Percentiles rank a stretch among this genome's conserved stretches.
These are phyloP conservation scores for Notodonta dromedarius DNA, from an alignment of 2,888 invertebrate species.

Conservation along the genomic window DNA sequence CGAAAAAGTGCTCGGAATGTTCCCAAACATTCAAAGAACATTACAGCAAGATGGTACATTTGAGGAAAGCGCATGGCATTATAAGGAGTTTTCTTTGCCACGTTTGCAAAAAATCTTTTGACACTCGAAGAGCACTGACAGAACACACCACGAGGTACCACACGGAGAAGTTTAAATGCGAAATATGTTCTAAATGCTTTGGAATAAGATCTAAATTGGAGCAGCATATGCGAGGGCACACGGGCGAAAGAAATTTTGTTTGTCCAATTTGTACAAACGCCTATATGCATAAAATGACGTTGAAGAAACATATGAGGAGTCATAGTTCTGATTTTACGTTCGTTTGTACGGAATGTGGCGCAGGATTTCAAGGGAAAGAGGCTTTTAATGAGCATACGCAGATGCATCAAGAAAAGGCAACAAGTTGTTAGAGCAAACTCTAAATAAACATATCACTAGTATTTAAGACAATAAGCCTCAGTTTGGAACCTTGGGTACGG, in stretches of 20 bases:
- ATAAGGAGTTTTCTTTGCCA: slow-evolving; percentile 49
- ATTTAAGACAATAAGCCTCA: too few species aligned
- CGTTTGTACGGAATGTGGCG: slow-evolving; percentile 43
- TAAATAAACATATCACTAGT: not conserved
- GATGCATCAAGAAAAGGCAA: slow-evolving; percentile 13
- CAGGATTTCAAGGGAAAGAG: slow-evolving; percentile 27
- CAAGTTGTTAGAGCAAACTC: slow-evolving; percentile 3
- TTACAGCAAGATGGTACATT: slow-evolving; percentile 56
- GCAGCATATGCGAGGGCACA: slow-evolving; percentile 62
- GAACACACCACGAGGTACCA: slow-evolving; percentile 61
- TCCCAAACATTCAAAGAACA: slow-evolving; percentile 56
- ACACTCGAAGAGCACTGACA: slow-evolving; percentile 51
- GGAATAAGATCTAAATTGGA: slow-evolving; percentile 71
- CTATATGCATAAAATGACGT: slow-evolving; percentile 67
- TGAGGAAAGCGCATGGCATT: slow-evolving; percentile 56
- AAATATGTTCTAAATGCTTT: slow-evolving; percentile 72
- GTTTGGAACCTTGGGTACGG: too few species aligned
- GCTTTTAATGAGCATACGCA: slow-evolving; percentile 23
- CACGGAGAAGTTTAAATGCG: slow-evolving; percentile 72
- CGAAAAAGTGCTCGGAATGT: slow-evolving; percentile 56
- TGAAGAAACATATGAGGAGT: slow-evolving; percentile 71
- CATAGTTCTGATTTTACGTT: slow-evolving; percentile 46
- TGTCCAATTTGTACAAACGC: slow-evolving; percentile 71
- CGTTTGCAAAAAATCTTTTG: slow-evolving; percentile 49
- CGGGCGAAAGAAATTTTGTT: slow-evolving; percentile 65